A percentile compares a stretch with the other conserved stretches of the same genome.
These are phyloP conservation scores for Mythimna pallens DNA, from an alignment of 2,888 invertebrate genomes.

Conservation along the genomic window DNA sequence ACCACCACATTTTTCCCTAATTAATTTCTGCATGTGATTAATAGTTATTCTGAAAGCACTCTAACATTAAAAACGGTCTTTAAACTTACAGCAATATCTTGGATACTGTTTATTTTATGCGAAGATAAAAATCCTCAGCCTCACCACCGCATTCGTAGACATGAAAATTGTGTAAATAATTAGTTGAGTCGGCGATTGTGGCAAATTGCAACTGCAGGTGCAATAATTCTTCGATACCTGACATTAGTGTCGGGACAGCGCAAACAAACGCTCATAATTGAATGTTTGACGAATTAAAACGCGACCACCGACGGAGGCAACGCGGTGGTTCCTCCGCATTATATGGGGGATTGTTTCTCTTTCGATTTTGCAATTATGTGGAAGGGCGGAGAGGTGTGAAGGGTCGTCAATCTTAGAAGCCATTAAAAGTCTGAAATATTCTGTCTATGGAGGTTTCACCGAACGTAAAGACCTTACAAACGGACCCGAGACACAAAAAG, in stretches of 20 bases:
- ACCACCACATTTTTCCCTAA: not conserved
- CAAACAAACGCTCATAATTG: constrained; percentile 83
- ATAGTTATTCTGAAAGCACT: not conserved
- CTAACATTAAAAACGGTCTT: not conserved
- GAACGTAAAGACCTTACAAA: not conserved
- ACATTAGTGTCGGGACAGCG: constrained; percentile 83
- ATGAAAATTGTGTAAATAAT: constrained; percentile 69
- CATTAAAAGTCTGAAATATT: not conserved
- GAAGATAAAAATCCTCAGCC: not conserved
- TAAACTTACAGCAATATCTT: not conserved
- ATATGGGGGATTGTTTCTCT: constrained; percentile 3
- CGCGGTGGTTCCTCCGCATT: constrained; percentile 42
- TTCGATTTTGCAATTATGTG: constrained; percentile 16
- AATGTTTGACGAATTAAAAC: constrained; percentile 78
- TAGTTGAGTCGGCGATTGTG: constrained; percentile 73
- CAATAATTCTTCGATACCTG: constrained; percentile 82
- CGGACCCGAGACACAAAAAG: not conserved
- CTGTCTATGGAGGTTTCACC: not conserved
- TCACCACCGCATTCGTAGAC: constrained; percentile 40
- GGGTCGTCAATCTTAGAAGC: not conserved
- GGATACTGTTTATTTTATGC: not conserved
- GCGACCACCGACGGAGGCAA: constrained; percentile 75
- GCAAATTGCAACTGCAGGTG: constrained; percentile 81
- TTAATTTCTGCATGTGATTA: not conserved
- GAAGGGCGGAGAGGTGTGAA: not conserved